Evolutionary conservation across 1,140 invertebrate genomes (phyloP).

Genomic region (Spodoptera frugiperda): DNA sequence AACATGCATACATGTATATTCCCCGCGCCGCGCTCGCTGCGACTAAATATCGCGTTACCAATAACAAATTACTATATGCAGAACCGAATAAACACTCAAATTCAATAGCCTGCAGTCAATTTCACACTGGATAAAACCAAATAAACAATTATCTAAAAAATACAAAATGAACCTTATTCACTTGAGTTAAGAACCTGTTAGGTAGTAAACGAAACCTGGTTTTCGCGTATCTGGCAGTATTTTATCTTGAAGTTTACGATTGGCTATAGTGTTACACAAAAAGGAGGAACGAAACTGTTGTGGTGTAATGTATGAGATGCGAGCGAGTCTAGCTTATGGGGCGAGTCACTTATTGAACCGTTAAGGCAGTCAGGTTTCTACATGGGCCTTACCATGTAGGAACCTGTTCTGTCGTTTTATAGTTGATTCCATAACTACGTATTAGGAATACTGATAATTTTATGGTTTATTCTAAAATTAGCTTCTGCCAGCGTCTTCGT

Average conservation of each 20-base stretch:
- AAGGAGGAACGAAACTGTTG: conserved; percentile 58
- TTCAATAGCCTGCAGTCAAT: conserved; percentile 63
- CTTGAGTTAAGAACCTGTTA: conserved; percentile 10
- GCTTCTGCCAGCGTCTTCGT: too few species aligned
- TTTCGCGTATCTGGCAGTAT: conserved; percentile 55
- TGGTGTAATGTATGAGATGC: conserved; percentile 43
- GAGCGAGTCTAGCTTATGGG: not conserved
- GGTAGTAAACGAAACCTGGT: not conserved
- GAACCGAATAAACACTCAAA: conserved; percentile 60
- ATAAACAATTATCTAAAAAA: not conserved
- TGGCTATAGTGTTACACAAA: conserved; percentile 60
- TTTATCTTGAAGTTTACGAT: conserved; percentile 64
- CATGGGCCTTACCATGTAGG: too few species aligned
- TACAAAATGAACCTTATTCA: conserved; percentile 12
- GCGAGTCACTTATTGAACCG: not conserved
- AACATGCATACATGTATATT: not conserved
- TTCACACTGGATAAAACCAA: conserved; percentile 56
- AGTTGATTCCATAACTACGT: not conserved
- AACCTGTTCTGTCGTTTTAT: not conserved
- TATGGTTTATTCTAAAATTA: too few species aligned
- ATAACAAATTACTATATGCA: conserved; percentile 51
- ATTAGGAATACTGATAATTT: not conserved
- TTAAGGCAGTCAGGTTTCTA: not conserved
- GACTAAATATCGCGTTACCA: conserved; percentile 59
- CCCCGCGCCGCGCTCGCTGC: conserved; percentile 39